Conservation (phyloP, 2,797 vertebrate genomes). For the Spinus olivaceus region DNA sequence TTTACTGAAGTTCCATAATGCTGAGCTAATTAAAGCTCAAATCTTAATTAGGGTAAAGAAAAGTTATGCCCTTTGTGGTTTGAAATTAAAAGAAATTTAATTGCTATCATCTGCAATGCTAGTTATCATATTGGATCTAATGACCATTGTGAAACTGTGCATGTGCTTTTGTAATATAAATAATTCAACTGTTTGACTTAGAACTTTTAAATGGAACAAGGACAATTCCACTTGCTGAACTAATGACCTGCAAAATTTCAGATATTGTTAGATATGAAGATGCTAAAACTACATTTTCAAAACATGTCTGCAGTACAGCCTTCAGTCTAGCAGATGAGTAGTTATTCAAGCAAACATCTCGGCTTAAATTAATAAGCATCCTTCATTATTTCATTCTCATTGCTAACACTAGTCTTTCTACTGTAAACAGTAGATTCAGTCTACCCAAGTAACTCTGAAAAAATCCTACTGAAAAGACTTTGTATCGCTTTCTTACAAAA, state of each 20-base stretch:
- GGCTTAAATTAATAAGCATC: neutral
- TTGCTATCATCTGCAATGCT: neutral
- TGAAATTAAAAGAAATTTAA: conserved; percentile 35
- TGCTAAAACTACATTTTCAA: neutral
- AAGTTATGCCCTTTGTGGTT: neutral
- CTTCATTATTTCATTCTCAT: neutral
- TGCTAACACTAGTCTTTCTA: neutral
- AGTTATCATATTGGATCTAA: conserved; percentile 11
- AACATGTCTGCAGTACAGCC: neutral
- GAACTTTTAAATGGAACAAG: neutral
- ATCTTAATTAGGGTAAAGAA: conserved; percentile 29
- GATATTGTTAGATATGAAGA: neutral
- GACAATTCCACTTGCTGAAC: neutral
- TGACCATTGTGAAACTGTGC: neutral
- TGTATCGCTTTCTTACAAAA: neutral
- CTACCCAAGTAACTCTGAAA: neutral
- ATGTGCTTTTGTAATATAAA: neutral
- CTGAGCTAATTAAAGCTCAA: neutral
- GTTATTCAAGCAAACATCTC: neutral
- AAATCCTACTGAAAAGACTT: neutral
- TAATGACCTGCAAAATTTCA: conserved; percentile 11
- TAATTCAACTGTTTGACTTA: neutral
- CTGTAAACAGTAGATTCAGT: neutral
- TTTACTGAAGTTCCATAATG: neutral
- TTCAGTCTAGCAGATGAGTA: neutral